Conservation (phyloP, 2,888 invertebrate species). For the Mactromeris polynyma region DNA sequence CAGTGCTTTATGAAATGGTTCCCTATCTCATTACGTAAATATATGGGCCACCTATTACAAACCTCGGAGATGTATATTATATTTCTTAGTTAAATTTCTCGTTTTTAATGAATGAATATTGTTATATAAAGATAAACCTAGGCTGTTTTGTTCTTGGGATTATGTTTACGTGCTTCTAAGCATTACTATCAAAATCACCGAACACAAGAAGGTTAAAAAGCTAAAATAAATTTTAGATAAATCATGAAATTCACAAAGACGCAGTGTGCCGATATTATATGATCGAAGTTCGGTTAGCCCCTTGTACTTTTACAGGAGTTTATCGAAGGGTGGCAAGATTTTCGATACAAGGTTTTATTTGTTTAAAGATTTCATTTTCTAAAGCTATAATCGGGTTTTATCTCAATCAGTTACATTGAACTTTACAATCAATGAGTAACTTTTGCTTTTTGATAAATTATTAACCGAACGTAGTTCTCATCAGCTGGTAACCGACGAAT, state of each 20-base stretch:
- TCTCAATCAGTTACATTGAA: conserved; percentile 22
- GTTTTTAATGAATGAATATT: background rate
- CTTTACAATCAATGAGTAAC: conserved; percentile 29
- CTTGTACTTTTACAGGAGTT: conserved; percentile 27
- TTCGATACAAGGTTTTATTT: conserved; percentile 29
- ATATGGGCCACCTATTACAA: too few species aligned
- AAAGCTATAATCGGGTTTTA: conserved; percentile 29
- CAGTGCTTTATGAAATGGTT: too few species aligned
- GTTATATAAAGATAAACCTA: background rate
- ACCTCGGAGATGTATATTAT: too few species aligned
- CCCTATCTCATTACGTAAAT: too few species aligned
- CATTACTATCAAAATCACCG: background rate
- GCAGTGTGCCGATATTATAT: conserved; percentile 8
- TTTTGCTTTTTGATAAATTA: conserved; percentile 42
- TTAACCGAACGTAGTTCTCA: background rate
- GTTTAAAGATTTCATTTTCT: conserved; percentile 45
- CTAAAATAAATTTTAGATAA: conserved; percentile 3
- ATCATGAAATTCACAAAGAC: background rate
- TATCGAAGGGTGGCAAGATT: conserved; percentile 34
- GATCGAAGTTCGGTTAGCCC: background rate
- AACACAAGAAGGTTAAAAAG: background rate
- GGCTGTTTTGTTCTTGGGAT: background rate
- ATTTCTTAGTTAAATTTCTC: background rate
- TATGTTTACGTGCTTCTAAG: background rate
- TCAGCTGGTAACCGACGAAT: background rate